A percentile compares a stretch with the other conserved stretches of the same genome.
These are phyloP conservation scores for Nasonovia ribisnigri DNA, from an alignment of 2,888 invertebrate species.

Conservation along the genomic window DNA sequence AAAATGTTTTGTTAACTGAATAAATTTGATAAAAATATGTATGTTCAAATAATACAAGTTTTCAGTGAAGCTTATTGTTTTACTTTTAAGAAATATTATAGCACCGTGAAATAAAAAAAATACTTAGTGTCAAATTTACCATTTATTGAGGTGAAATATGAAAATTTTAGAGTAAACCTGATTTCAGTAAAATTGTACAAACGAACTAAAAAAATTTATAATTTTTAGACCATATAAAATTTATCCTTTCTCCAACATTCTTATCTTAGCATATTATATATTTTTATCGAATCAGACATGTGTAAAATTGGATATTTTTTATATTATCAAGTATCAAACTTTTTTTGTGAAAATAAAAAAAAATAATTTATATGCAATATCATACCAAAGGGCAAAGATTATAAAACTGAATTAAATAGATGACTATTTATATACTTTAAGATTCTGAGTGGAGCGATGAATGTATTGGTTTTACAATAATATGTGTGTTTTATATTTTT, in stretches of 20 bases:
- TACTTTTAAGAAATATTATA: neutral
- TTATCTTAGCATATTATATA: neutral
- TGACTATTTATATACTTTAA: neutral
- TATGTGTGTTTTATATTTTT: no score
- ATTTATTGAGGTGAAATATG: neutral
- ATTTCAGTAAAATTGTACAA: neutral
- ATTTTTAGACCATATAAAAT: neutral
- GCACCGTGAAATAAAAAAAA: neutral
- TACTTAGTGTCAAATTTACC: neutral
- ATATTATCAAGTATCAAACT: neutral
- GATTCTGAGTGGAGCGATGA: no score
- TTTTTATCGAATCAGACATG: conserved; percentile 31
- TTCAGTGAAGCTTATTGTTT: neutral
- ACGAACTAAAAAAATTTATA: neutral
- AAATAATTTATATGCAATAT: neutral
- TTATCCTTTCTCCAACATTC: neutral
- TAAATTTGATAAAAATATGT: neutral
- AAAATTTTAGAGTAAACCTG: neutral
- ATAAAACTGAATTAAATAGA: neutral
- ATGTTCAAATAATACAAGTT: neutral
- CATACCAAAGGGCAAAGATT: neutral
- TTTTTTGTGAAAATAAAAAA: neutral
- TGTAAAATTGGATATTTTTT: conserved; percentile 2
- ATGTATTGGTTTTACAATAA: no score
- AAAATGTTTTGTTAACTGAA: neutral